Conservation (phyloP, 2,888 invertebrate species). For the Trissoscelio sp. region DNA sequence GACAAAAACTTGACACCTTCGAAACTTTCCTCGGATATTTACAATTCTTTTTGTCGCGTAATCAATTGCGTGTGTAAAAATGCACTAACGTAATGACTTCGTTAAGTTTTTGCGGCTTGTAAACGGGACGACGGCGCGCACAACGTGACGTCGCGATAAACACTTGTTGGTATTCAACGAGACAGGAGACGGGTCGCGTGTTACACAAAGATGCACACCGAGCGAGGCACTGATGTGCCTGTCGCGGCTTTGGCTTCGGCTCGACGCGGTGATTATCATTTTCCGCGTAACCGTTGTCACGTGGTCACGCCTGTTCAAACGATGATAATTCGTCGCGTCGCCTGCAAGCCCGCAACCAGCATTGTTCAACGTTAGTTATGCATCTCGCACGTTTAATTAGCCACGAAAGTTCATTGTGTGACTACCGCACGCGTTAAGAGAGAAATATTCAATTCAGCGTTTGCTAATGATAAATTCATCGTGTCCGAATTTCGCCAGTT, state of each 20-base stretch:
- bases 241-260: slow-evolving; percentile 25
- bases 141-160: slow-evolving; percentile 44
- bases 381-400: slow-evolving; percentile 50
- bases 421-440: slow-evolving; percentile 17
- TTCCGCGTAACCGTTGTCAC: slow-evolving; percentile 64
- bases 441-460: slow-evolving; percentile 25
- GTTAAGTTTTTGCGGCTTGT: slow-evolving; percentile 21
- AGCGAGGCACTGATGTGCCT: slow-evolving; percentile 53
- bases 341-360: slow-evolving; percentile 39
- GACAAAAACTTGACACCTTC: too few species aligned
- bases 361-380: slow-evolving; percentile 54
- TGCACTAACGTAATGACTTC: slow-evolving; percentile 8
- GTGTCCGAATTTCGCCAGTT: too few species aligned
- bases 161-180: slow-evolving; percentile 64
- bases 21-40: too few species aligned
- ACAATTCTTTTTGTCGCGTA: neutral
- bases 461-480: slow-evolving; percentile 1
- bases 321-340: slow-evolving; percentile 62
- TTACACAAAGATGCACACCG: slow-evolving; percentile 45
- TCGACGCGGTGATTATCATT: slow-evolving; percentile 62
- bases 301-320: slow-evolving; percentile 61
- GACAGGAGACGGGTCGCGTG: slow-evolving; percentile 26
- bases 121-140: slow-evolving; percentile 23
- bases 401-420: slow-evolving; percentile 54
- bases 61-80: slow-evolving; percentile 1